Conservation (phyloP, 2,888 invertebrate genomes). For the Lasioglossum calceatum region DNA sequence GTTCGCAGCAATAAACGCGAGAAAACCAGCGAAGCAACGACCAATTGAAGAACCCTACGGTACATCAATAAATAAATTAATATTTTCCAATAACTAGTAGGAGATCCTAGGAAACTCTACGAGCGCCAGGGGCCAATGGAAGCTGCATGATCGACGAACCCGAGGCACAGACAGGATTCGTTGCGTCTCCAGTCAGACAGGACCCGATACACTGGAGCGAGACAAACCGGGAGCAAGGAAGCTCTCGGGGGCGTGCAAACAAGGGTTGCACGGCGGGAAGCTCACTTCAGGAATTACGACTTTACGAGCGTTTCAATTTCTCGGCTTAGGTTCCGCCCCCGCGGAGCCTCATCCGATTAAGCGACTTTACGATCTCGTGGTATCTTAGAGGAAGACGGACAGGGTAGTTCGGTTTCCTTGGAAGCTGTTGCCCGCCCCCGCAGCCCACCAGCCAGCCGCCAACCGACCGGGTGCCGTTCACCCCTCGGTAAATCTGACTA, state of each 20-base stretch:
- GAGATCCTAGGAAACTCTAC: background rate
- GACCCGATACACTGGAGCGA: constrained; percentile 16
- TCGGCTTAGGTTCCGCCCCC: constrained; percentile 62
- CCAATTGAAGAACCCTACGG: too few species aligned
- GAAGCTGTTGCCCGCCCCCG: background rate
- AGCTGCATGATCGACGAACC: background rate
- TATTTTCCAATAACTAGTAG: background rate
- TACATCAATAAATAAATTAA: background rate
- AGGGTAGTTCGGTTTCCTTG: constrained; percentile 48
- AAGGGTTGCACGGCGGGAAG: constrained; percentile 28
- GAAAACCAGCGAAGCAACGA: too few species aligned
- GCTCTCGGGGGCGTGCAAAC: constrained; percentile 32
- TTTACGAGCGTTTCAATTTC: constrained; percentile 73
- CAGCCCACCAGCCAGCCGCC: background rate
- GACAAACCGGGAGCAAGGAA: constrained; percentile 19
- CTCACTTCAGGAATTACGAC: constrained; percentile 61
- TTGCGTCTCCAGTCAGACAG: background rate
- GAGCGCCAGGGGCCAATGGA: background rate
- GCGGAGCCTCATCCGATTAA: constrained; percentile 76
- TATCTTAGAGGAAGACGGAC: constrained; percentile 51
- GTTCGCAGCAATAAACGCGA: too few species aligned
- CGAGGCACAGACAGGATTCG: background rate
- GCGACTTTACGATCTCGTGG: constrained; percentile 75
- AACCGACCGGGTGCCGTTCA: constrained; percentile 7
- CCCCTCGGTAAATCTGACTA: constrained; percentile 51